Conservation (phyloP, 1,140 invertebrate genomes). For the Heliconius himera region DNA sequence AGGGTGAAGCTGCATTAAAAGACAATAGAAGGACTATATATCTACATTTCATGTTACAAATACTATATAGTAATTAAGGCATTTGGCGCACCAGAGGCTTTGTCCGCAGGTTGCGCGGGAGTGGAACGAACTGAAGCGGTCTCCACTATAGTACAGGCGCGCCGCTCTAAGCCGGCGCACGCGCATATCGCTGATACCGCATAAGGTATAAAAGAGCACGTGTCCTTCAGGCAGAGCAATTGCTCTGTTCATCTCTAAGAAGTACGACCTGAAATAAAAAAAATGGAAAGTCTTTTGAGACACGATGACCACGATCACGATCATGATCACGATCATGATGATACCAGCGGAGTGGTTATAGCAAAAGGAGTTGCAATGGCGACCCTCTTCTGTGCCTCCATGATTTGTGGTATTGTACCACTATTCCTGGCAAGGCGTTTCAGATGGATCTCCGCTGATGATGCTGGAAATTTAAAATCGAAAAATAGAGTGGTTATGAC, state of each 20-base stretch:
- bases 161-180: constrained; percentile 66
- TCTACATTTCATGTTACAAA: constrained; percentile 4
- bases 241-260: constrained; percentile 32
- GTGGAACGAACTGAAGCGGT: constrained; percentile 51
- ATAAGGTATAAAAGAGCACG: constrained; percentile 65
- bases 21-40: not conserved
- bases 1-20: not conserved
- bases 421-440: constrained; percentile 85
- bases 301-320: constrained; percentile 15
- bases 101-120: constrained; percentile 62
- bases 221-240: constrained; percentile 49
- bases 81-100: constrained; percentile 40
- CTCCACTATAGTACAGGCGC: constrained; percentile 59
- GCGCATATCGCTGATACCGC: constrained; percentile 62
- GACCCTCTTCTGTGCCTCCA: constrained; percentile 86
- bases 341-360: constrained; percentile 76
- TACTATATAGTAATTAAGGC: constrained; percentile 30
- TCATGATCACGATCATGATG: constrained; percentile 44
- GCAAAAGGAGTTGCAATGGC: constrained; percentile 89
- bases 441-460: constrained; percentile 80
- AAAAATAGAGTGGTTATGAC: constrained; percentile 68
- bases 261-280: constrained; percentile 38
- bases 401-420: constrained; percentile 87
- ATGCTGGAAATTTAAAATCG: constrained; percentile 73
- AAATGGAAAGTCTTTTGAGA: constrained; percentile 41